These are phyloP conservation scores for Bostrychus sinensis DNA, from an alignment of 2,113 vertebrate species.

Conservation along the genomic window DNA sequence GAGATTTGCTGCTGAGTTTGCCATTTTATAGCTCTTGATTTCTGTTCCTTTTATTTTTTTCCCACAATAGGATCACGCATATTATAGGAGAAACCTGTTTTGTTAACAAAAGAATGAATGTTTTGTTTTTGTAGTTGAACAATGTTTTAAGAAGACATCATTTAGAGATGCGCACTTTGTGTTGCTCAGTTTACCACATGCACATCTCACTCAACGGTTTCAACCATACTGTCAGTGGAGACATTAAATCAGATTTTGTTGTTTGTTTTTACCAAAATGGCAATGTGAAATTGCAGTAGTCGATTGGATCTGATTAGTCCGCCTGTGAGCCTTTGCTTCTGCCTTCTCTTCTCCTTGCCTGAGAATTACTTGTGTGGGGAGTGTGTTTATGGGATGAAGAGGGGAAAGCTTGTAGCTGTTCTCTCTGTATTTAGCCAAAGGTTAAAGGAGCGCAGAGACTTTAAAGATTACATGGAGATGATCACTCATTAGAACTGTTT, in stretches of 20 bases:
- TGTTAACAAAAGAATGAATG: slow-evolving; percentile 52
- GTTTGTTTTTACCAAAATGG: slow-evolving; percentile 49
- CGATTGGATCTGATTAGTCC: slow-evolving; percentile 64
- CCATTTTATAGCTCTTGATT: slow-evolving; percentile 65
- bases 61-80: slow-evolving; percentile 50
- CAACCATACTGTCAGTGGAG: slow-evolving; percentile 19
- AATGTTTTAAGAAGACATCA: slow-evolving; percentile 59
- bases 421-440: slow-evolving; percentile 75
- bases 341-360: slow-evolving; percentile 69
- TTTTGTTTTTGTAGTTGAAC: slow-evolving; percentile 66
- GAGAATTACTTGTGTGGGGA: slow-evolving; percentile 47
- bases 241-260: slow-evolving; percentile 34
- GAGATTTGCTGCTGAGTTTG: slow-evolving; percentile 79
- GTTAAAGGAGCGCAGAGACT: slow-evolving; percentile 60
- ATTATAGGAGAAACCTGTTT: slow-evolving; percentile 54
- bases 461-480: slow-evolving; percentile 29
- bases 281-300: slow-evolving; percentile 68
- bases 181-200: slow-evolving; percentile 32
- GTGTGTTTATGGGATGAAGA: slow-evolving; percentile 41
- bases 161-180: slow-evolving; percentile 60
- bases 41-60: slow-evolving; percentile 37
- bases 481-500: slow-evolving; percentile 48
- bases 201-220: slow-evolving; percentile 48
- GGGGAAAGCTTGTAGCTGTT: slow-evolving; percentile 28
- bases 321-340: slow-evolving; percentile 73